These are phyloP conservation scores for Micropoecilia bifurca DNA, from an alignment of 2,797 vertebrate genomes.

Conservation along the genomic window DNA sequence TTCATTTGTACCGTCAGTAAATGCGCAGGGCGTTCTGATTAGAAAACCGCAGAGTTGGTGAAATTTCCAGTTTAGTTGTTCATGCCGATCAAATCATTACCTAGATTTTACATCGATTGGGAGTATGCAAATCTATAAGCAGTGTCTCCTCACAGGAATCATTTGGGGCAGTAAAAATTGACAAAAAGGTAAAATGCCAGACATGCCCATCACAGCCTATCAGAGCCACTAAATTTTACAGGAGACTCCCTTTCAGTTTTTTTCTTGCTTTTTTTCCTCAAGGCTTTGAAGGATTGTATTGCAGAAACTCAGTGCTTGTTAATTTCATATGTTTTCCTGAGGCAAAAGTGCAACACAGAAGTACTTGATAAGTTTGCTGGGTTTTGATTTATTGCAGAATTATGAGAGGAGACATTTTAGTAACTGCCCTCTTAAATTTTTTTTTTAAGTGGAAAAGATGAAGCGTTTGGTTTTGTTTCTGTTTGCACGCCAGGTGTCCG, in stretches of 20 bases:
- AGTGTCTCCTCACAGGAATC: neutral
- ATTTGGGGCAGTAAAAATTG: neutral
- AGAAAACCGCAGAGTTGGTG: neutral
- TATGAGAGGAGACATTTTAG: neutral
- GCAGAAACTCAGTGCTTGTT: neutral
- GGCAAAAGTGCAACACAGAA: neutral
- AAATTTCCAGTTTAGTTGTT: neutral
- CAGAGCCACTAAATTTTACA: neutral
- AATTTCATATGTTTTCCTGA: neutral
- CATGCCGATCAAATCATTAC: neutral
- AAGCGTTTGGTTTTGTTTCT: slow-evolving; percentile 14
- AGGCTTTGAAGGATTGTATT: neutral
- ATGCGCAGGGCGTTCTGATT: neutral
- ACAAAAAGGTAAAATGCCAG: neutral
- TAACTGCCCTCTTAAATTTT: neutral
- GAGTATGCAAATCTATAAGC: neutral
- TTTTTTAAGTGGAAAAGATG: neutral
- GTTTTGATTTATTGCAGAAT: neutral
- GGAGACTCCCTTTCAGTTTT: neutral
- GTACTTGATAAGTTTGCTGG: neutral
- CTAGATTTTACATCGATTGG: neutral
- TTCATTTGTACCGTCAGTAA: neutral
- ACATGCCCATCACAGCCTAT: neutral
- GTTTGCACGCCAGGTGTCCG: slow-evolving; percentile 87
- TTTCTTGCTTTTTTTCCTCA: neutral